Conservation (phyloP, 2,888 invertebrate genomes). For the Acrobasis consociella region DNA sequence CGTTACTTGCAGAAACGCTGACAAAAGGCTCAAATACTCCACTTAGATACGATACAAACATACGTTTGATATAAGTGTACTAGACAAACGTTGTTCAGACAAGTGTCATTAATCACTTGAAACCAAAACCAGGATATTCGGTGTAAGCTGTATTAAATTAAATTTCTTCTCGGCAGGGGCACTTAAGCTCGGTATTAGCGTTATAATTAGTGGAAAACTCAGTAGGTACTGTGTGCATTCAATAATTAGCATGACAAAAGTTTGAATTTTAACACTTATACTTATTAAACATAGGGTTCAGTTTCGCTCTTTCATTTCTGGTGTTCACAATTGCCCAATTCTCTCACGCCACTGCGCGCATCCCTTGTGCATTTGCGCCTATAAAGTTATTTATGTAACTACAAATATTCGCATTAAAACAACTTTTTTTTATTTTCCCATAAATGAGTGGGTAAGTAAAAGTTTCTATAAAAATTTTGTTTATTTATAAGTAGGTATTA, state of each 20-base stretch:
- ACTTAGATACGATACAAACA: slow-evolving; percentile 34
- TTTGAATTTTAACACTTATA: slow-evolving; percentile 15
- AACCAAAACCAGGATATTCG: slow-evolving; percentile 12
- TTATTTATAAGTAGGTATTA: too few species aligned
- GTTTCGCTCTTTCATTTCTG: slow-evolving; percentile 8
- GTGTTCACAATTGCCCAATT: slow-evolving; percentile 53
- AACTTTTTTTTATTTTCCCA: too few species aligned
- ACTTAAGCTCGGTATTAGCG: slow-evolving; percentile 55
- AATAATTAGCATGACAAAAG: slow-evolving; percentile 34
- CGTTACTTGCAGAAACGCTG: slow-evolving; percentile 71
- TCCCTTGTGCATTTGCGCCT: slow-evolving; percentile 45
- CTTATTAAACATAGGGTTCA: not conserved
- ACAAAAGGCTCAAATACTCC: slow-evolving; percentile 26
- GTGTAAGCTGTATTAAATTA: slow-evolving; percentile 45
- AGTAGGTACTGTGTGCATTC: slow-evolving; percentile 52
- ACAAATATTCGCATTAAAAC: not conserved
- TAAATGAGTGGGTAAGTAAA: too few species aligned
- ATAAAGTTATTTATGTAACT: slow-evolving; percentile 4
- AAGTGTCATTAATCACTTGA: slow-evolving; percentile 17
- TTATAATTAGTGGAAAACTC: slow-evolving; percentile 72
- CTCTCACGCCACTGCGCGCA: slow-evolving; percentile 58
- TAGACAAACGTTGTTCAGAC: slow-evolving; percentile 5
- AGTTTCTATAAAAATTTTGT: too few species aligned
- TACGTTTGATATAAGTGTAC: slow-evolving; percentile 36
- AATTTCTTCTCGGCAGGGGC: slow-evolving; percentile 51